phyloP scores from a whole-genome alignment of 2,888 invertebrate genomes.

The Lutraria lutraria region DNA sequence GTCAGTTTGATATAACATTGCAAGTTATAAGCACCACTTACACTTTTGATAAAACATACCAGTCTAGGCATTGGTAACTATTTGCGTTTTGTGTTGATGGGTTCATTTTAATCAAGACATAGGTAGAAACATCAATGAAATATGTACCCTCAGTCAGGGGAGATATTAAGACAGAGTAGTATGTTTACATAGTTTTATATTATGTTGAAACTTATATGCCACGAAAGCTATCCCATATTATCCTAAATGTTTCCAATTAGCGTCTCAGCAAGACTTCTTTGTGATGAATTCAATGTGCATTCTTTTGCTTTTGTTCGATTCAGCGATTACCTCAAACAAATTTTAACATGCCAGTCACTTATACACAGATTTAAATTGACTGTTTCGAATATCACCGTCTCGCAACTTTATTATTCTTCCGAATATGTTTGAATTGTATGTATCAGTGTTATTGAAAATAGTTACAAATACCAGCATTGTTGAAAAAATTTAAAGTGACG shows the following conservation, averaged over 20 bases:
- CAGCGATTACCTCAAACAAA: constrained; percentile 37
- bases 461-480: not conserved
- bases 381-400: not conserved
- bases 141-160: not conserved
- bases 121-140: not conserved
- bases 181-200: constrained; percentile 10
- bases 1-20: not conserved
- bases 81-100: not conserved
- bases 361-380: not conserved
- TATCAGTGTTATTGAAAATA: not conserved
- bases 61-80: not conserved
- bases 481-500: not conserved
- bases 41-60: not conserved
- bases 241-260: constrained; percentile 37
- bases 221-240: constrained; percentile 29
- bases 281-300: constrained; percentile 25
- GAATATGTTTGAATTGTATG: not conserved
- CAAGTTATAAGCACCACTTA: not conserved
- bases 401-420: not conserved
- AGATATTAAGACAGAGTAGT: not conserved
- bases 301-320: constrained; percentile 18
- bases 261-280: constrained; percentile 10
- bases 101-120: not conserved
- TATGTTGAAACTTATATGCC: not conserved
- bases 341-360: constrained; percentile 29